Base-by-base conservation (phyloP, 1,140 invertebrate genomes). In the Drosophila trapezifrons region DNA sequence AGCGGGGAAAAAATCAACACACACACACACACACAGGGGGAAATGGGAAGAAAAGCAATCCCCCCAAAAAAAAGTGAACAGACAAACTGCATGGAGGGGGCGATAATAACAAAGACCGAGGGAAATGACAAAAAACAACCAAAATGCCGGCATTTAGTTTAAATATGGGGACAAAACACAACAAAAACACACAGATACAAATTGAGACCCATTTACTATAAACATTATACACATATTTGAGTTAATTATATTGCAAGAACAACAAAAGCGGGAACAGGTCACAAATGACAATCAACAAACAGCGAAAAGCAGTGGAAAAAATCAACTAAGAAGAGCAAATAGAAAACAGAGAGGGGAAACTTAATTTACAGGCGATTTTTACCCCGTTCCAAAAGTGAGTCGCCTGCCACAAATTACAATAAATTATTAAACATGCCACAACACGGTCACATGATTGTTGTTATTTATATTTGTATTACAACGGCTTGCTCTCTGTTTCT, bases 361-460 rank as follows among this genome's bases (percentile, higher is more conserved):
- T 77, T 80, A 69, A 84, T 84, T 77, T 73, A 62, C 77, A 77
- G 59, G 63, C 67, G 67, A 81, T 79, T 80, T 79, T 59, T 81
- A 72, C 56, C 57, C 58, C 25, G 32, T 46, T 62, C 63, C 7
- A 45, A n/a, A n/a, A n/a, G n/a, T n/a, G 37, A 12, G 17, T 43
- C 37, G 69, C 71, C 79, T 84, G 64, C 57, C 73, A 64, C 78
- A 76, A 90, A 82, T 90, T 90, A 86, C 78, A 81, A 90, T 90
- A 90, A 90, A 90, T 90, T 90, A 90, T 90, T 90, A 90, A 90
- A 49, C 85, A 76, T 82, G 82, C 72, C 66, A 86, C 72, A 77
- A 86, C 72, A 77, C 55, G 67, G 56, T 60, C 70, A 54, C 55
- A 54, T 73, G 70, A 64, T 74, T 77, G 64, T 52, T 76, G 43